Conservation (phyloP, 2,113 vertebrate species). For the Brachyistius frenatus region DNA sequence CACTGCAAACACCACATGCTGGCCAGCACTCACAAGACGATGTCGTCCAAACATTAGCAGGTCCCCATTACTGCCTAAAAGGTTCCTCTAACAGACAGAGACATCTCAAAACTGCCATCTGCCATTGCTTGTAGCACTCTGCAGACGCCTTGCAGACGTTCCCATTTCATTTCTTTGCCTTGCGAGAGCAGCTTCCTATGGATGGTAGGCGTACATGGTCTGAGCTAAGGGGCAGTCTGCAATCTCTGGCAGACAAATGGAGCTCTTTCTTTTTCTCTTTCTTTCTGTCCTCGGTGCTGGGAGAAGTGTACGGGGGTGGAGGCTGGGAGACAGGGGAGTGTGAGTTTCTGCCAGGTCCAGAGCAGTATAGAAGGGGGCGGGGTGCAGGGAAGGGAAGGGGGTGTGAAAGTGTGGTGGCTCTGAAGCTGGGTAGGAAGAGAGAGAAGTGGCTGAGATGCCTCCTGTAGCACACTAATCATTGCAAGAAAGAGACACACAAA, state of each 20-base stretch:
- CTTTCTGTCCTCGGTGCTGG: constrained; percentile 62
- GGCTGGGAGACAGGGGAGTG: constrained; percentile 72
- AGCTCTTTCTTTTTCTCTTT: constrained; percentile 68
- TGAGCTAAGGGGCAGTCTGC: constrained; percentile 59
- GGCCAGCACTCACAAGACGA: constrained; percentile 54
- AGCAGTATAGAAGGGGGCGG: constrained; percentile 75
- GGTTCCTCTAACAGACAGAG: constrained; percentile 35
- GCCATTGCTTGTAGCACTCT: constrained; percentile 21
- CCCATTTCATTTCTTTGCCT: constrained; percentile 66
- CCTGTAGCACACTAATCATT: constrained; percentile 18
- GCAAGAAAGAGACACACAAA: constrained; percentile 22
- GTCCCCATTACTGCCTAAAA: constrained; percentile 50
- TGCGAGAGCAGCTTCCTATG: constrained; percentile 30
- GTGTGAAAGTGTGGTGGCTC: constrained; percentile 62
- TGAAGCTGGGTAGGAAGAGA: constrained; percentile 58
- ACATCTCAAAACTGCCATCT: constrained; percentile 43
- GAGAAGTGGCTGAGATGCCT: constrained; percentile 42
- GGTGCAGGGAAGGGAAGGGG: constrained; percentile 53
- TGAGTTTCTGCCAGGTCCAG: constrained; percentile 67
- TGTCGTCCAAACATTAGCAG: constrained; percentile 64
- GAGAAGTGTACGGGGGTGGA: constrained; percentile 73
- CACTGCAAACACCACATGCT: constrained; percentile 98
- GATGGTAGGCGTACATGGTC: constrained; percentile 51
- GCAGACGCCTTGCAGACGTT: constrained; percentile 19
- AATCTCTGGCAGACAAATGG: constrained; percentile 73